A percentile compares a stretch with the other conserved stretches of the same genome.
Conservation (phyloP, 2,888 invertebrate genomes). For the Cyrtodaria siliqua region DNA sequence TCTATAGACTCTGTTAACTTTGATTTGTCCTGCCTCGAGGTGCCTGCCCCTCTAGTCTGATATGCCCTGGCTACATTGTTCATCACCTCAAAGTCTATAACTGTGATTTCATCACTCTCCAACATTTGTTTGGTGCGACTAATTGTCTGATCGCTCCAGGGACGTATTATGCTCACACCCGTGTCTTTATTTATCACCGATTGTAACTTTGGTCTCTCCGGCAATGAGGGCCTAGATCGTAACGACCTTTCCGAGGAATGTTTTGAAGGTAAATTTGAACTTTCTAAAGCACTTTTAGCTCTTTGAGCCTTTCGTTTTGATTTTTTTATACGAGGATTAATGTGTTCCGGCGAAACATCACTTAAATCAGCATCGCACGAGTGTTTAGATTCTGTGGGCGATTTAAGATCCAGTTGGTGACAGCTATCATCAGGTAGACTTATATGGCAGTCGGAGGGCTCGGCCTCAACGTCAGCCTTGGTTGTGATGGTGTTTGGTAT, state of each 20-base stretch:
- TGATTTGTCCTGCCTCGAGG: slow-evolving; percentile 25
- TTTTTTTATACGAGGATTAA: slow-evolving; percentile 60
- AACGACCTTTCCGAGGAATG: slow-evolving; percentile 54
- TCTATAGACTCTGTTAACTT: slow-evolving; percentile 29
- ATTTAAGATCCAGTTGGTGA: slow-evolving; percentile 37
- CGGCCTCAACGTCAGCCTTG: slow-evolving; percentile 72
- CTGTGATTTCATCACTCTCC: slow-evolving; percentile 65
- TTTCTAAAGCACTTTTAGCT: slow-evolving; percentile 79
- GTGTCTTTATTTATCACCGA: slow-evolving; percentile 64
- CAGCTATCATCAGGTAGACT: slow-evolving; percentile 35
- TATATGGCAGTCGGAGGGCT: slow-evolving; percentile 45
- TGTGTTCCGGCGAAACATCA: slow-evolving; percentile 75
- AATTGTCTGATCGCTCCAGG: slow-evolving; percentile 66
- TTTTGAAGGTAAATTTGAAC: slow-evolving; percentile 53
- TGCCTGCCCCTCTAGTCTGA: slow-evolving; percentile 37
- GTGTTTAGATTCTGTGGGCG: slow-evolving; percentile 61
- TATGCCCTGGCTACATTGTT: slow-evolving; percentile 60
- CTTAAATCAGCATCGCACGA: slow-evolving; percentile 73
- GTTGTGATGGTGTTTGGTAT: slow-evolving; percentile 79
- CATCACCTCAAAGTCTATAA: slow-evolving; percentile 65
- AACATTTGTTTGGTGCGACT: slow-evolving; percentile 63
- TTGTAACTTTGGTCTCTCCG: slow-evolving; percentile 57
- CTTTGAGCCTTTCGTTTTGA: slow-evolving; percentile 76
- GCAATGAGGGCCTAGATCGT: slow-evolving; percentile 55
- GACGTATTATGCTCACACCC: slow-evolving; percentile 63